Evolutionary conservation across 2,888 invertebrate species (phyloP), one percentile per base, ranked within the genome.

Genomic region (Bellardia bayeri): DNA sequence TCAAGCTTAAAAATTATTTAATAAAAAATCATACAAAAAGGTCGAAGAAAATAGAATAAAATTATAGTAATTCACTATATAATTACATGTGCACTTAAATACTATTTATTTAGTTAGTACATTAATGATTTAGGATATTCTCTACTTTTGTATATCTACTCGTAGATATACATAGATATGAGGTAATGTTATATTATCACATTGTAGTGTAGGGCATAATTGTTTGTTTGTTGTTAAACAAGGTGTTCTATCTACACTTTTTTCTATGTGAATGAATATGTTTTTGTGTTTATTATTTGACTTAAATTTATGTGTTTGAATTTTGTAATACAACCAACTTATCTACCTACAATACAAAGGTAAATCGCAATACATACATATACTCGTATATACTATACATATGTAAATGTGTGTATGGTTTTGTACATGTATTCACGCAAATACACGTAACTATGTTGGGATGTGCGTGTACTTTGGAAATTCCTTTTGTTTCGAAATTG

Each of bases 281-380:
- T 79, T 69, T 75, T 63, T 79, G 54, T 69, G 42, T 56, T 78
- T 68, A 4, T 33, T 61, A 61, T 75, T 80, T 85, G 69, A 69
- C 72, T 51, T 40, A 80, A 75, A 80, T 80, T 85, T 85, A 74
- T 84, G 78, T 71, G 30, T 58, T 71, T 69, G 33, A 69, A 69
- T 69, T 69, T 37, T 51, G 69, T 42, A 69, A 69, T 51, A n/a
- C 54, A 33, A 68, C 49, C 11, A 69, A 69, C 69, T 49, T 33
- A 68, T 14, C 11, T 49, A 49, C 45, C 56, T n/a, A n/a, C n/a
- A 56, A 49, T 37, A 37, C 5, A 63, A 37, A 63, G 14, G 33
- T 14, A 63, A 37, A 14, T 37, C 3, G 14, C 4, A 16, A 33
- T 14, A 37, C 37, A 49, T 14, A 68, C 49, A 33, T 13, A 54